Percentiles rank a stretch among this genome's conserved stretches.
Evolutionary conservation across 92 coral and sea anemone genomes (phyloP).

Genomic region (Plumapathes pennacea): DNA sequence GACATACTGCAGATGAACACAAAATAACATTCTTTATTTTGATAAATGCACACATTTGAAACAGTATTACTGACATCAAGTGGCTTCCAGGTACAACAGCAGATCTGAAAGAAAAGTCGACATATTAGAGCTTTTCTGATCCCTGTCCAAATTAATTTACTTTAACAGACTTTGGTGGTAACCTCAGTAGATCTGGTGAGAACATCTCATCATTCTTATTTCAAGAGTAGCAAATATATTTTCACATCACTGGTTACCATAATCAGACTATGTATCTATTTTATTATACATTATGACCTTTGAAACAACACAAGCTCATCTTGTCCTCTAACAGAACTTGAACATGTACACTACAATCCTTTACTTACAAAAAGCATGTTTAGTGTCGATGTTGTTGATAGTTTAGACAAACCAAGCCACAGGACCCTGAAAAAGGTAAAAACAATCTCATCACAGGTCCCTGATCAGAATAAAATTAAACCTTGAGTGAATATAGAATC

Average conservation of each 20-base stretch:
- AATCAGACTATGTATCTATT: too few species aligned
- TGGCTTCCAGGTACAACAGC: too few species aligned
- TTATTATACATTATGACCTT: too few species aligned
- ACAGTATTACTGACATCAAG: too few species aligned
- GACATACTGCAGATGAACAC: too few species aligned
- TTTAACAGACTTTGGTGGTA: too few species aligned
- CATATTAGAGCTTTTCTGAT: too few species aligned
- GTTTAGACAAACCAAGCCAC: background rate
- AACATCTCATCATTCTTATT: slow-evolving; percentile 21
- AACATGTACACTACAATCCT: background rate
- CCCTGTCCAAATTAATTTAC: too few species aligned
- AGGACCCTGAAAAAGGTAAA: background rate
- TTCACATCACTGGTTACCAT: slow-evolving; percentile 44
- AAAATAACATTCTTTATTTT: too few species aligned
- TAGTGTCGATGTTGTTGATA: background rate
- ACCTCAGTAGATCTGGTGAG: slow-evolving; percentile 28
- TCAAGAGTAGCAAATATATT: slow-evolving; percentile 70
- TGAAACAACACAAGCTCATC: background rate
- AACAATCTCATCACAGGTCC: background rate
- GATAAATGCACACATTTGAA: too few species aligned
- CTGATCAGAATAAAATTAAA: background rate
- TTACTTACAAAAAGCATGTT: too few species aligned
- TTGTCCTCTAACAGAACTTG: background rate
- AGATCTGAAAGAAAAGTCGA: too few species aligned
- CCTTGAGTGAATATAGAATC: background rate